Conservation (phyloP, 2,113 vertebrate genomes). For the Protobothrops mucrosquamatus region DNA sequence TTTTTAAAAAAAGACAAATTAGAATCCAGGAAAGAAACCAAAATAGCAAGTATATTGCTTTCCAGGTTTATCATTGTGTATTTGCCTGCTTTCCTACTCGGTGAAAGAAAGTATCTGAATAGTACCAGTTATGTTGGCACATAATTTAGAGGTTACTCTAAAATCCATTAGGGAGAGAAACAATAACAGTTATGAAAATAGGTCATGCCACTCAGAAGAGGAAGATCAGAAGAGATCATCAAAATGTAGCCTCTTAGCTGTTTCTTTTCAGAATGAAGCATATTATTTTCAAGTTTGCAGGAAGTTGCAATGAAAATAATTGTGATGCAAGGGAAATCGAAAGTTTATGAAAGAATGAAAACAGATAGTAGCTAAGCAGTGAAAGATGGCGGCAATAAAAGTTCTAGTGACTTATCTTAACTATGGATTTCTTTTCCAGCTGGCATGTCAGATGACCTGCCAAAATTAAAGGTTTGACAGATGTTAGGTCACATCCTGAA, state of each 20-base stretch:
- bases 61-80: fast-evolving
- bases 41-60: not conserved
- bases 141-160: slow-evolving; percentile 39
- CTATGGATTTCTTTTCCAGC: slow-evolving; percentile 45
- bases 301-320: slow-evolving; percentile 34
- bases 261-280: slow-evolving; percentile 32
- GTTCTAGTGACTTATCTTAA: slow-evolving; percentile 48
- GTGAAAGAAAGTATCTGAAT: slow-evolving; percentile 25
- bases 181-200: slow-evolving; percentile 61
- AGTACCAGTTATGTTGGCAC: slow-evolving; percentile 42
- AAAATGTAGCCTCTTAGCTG: slow-evolving; percentile 53
- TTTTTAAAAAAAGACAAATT: not conserved
- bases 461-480: slow-evolving; percentile 61
- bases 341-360: slow-evolving; percentile 32
- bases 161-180: slow-evolving; percentile 35
- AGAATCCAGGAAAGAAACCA: slow-evolving; percentile 2
- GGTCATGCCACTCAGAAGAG: slow-evolving; percentile 50
- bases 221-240: slow-evolving; percentile 45
- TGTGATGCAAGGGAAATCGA: slow-evolving; percentile 2
- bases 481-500: slow-evolving; percentile 50
- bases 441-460: slow-evolving; percentile 44
- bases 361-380: slow-evolving; percentile 1
- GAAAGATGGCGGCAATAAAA: slow-evolving; percentile 35
- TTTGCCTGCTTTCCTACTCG: slow-evolving; percentile 7
- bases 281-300: slow-evolving; percentile 34